Base-by-base conservation (phyloP, 2,888 invertebrate genomes). In the Polyommatus iphigenia region DNA sequence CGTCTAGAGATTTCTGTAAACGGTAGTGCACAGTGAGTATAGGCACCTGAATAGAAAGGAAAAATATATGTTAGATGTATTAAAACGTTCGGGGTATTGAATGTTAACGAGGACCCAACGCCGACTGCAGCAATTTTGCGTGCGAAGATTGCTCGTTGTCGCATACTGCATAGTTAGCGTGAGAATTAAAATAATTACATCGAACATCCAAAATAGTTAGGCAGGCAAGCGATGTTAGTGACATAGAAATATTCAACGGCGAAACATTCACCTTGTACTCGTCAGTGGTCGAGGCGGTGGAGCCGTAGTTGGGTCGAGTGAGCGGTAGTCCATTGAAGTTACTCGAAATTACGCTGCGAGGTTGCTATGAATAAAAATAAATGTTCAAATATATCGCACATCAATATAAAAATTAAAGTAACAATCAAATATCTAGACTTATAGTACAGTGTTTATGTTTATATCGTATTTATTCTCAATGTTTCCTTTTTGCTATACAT, bases 1-100 rank as follows among this genome's bases (percentile, higher is more conserved):
- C 97, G 91, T 97, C 97, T 80, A 96, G 92, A 81, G 96, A 94
- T 89, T 96, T 96, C 95, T 95, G 91, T 78, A 94, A 95, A 81
- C 82, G 81, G 83, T 83, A 83, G 82, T 81, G 82, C 83, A 81
- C 84, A 83, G 84, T 84, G 85, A 84, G 80, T 83, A 83, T 82
- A 85, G 83, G 84, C 80, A 83, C 84, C 81, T 83, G 82, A 82
- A 85, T 83, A 82, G 82, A 83, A 82, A 84, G 84, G 82, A 84
- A 84, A 84, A 86, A 85, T 83, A 79, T 82, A 80, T 78, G 81
- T 82, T 80, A 81, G 81, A 82, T 79, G 80, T 82, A 81, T 83
- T 82, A 82, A 82, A 82, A 82, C 79, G 81, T 80, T 79, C 77
- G 78, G 78, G 78, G 77, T 76, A 78, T 76, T 54, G 77, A 76